Evolutionary conservation across 2,888 invertebrate genomes (phyloP), one percentile per base, ranked within the genome.

Genomic region (Phyllotreta cruciferae): DNA sequence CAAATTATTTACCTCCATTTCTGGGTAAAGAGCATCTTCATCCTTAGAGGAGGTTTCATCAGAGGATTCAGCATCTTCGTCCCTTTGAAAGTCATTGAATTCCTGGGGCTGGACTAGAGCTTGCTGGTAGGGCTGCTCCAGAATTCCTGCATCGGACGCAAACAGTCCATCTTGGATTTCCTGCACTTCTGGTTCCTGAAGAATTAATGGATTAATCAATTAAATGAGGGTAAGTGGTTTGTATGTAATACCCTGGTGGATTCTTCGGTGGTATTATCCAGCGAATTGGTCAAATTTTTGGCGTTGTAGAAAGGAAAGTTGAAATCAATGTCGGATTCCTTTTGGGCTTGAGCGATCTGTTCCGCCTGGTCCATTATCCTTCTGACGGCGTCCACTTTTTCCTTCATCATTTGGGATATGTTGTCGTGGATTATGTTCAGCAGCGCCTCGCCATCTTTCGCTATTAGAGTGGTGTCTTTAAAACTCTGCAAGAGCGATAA

Each of bases 361-460:
- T 95, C 94, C 0, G 94, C 94, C 6, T 91, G 90, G 79, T 94
- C 94, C 83, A 94, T 93, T 74, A 95, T 94, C 74, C 94, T 85
- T 83, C 88, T 88, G 36, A 96, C 92, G 7, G 95, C 94, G 71
- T 92, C 90, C 66, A 93, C 91, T 84, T 94, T 94, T 44, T 91
- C 86, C 69, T 91, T 91, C 89, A 94, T 91, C 91, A 95, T 94
- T 57, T 88, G 88, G 75, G 91, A 90, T 63, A 96, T 91, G 73
- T 93, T 91, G 70, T 90, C 88, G 7, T 92, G 89, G 84, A 95
- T 93, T 68, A 92, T 91, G 73, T 89, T 88, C 36, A 94, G 90
- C 76, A 96, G 83, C 74, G 88, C 86, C 72, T 87, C 86, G 4
- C 95, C 93, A 79, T 92, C 90, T 77, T 91, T 86, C 42, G 89